Evolutionary conservation across 2,888 invertebrate species (phyloP).

Genomic region (Melinopterus prodromus): DNA sequence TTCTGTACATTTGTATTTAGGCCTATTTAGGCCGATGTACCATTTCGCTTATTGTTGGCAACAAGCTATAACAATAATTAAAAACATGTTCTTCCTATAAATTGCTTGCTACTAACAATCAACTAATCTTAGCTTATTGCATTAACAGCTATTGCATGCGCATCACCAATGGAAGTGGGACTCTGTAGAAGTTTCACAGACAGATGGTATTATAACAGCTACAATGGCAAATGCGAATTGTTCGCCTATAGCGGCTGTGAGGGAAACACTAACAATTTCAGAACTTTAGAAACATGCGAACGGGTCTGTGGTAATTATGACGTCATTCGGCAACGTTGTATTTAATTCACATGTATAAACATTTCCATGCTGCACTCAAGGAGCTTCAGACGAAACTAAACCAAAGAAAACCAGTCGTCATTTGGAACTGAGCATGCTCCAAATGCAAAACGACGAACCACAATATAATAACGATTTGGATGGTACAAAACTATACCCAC

Average conservation of each 20-base stretch:
- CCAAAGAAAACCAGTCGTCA: neutral
- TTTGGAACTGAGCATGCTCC: neutral
- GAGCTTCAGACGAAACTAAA: conserved; percentile 39
- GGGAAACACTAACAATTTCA: conserved; percentile 89
- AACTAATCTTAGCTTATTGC: no score
- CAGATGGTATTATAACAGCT: conserved; percentile 86
- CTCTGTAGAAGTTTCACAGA: conserved; percentile 80
- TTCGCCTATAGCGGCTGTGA: conserved; percentile 92
- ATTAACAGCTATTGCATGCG: conserved; percentile 60
- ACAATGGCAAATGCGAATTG: conserved; percentile 75
- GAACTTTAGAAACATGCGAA: conserved; percentile 74
- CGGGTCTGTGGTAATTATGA: conserved; percentile 67
- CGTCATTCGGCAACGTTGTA: neutral
- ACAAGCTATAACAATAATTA: no score
- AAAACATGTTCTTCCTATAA: no score
- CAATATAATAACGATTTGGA: neutral
- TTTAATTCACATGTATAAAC: neutral
- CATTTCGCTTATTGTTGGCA: no score
- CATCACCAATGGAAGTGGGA: conserved; percentile 72
- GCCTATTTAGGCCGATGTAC: no score
- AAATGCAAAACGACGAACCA: neutral
- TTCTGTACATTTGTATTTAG: no score
- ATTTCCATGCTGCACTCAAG: conserved; percentile 49
- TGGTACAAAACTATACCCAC: neutral
- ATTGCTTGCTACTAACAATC: no score